A percentile compares a stretch with the other conserved stretches of the same genome.
Conservation (phyloP, 92 coral and sea anemone species). For the Paramuricea clavata region DNA sequence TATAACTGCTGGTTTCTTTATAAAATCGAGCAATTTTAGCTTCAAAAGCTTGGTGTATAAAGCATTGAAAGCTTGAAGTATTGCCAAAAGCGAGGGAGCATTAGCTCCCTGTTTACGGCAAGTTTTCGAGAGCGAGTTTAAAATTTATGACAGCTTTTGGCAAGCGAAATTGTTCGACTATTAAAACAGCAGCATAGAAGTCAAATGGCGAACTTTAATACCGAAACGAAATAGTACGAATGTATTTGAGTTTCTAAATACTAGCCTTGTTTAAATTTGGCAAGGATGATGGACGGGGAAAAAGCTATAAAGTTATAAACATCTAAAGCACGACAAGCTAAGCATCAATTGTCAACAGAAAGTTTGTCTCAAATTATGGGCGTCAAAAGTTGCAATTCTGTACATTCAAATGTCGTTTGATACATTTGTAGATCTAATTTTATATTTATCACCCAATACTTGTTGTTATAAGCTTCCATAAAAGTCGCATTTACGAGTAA, state of each 20-base stretch:
- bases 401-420: not conserved
- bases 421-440: not conserved
- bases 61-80: not conserved
- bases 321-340: not conserved
- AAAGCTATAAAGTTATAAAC: not conserved
- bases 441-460: too few species aligned
- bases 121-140: not conserved
- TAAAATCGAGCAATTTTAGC: not conserved
- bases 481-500: not conserved
- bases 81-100: not conserved
- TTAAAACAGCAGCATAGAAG: not conserved
- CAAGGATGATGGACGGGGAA: not conserved
- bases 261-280: not conserved
- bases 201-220: not conserved
- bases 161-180: conserved; percentile 4
- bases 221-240: not conserved
- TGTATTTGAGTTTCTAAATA: not conserved
- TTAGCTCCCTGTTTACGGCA: not conserved
- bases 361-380: not conserved
- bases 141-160: conserved; percentile 9
- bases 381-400: not conserved
- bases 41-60: not conserved
- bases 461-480: not conserved
- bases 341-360: not conserved
- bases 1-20: not conserved